These are phyloP conservation scores for Bambusicola thoracicus DNA, from an alignment of 2,113 vertebrate genomes.

Conservation along the genomic window DNA sequence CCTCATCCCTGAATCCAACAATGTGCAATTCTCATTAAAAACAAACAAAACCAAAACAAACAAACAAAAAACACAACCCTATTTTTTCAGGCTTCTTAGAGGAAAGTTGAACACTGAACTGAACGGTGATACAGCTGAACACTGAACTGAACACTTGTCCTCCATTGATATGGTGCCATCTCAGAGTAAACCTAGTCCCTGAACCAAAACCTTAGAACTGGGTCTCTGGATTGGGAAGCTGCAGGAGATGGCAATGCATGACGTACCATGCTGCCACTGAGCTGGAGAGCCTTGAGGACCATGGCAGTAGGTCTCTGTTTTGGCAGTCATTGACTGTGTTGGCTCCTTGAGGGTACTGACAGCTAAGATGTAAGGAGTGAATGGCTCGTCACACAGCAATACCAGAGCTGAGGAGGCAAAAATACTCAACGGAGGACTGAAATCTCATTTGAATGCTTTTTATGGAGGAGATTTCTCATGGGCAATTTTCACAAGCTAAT, in stretches of 20 bases:
- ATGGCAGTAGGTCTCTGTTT: not conserved
- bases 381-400: not conserved
- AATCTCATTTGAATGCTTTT: not conserved
- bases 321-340: not conserved
- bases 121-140: not conserved
- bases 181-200: not conserved
- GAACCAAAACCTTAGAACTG: not conserved
- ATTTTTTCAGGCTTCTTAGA: not conserved
- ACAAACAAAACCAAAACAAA: no score
- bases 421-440: not conserved
- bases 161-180: not conserved
- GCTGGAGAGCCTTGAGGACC: constrained; percentile 11
- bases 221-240: not conserved
- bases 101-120: not conserved
- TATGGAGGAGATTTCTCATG: not conserved
- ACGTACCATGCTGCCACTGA: not conserved
- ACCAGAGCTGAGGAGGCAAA: not conserved
- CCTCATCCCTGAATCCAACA: not conserved
- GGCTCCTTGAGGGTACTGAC: not conserved
- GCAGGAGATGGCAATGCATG: not conserved
- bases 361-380: not conserved
- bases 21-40: not conserved
- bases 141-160: not conserved
- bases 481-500: not conserved
- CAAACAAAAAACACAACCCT: not conserved